Percentiles rank a stretch among this genome's conserved stretches.
phyloP scores from a whole-genome alignment of 64 coral and sea anemone species.

The Actinia tenebrosa region DNA sequence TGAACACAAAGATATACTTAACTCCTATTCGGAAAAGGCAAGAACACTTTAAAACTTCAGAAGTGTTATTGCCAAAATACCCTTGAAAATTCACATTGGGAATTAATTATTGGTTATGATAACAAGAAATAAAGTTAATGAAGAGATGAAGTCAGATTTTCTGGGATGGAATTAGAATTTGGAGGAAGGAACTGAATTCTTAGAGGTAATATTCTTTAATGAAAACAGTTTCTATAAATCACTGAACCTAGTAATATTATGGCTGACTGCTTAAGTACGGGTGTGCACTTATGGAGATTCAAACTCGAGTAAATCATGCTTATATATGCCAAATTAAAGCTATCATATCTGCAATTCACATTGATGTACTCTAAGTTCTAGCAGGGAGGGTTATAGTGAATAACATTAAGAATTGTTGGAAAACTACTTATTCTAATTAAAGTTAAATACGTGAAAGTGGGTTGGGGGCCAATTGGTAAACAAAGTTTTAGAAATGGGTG shows the following conservation, averaged over 20 bases:
- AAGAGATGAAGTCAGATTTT: not conserved
- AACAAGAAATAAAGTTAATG: not conserved
- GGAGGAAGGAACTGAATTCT: not conserved
- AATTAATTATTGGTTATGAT: not conserved
- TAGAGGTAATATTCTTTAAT: not conserved
- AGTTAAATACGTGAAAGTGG: not conserved
- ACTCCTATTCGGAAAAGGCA: not conserved
- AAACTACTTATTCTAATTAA: not conserved
- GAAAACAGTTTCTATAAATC: not conserved
- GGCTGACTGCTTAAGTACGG: not conserved
- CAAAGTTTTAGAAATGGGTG: not conserved
- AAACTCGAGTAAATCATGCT: not conserved
- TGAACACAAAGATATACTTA: not conserved
- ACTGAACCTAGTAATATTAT: not conserved
- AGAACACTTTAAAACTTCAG: not conserved
- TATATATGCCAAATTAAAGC: not conserved
- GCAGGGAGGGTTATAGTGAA: no score
- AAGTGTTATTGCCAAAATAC: not conserved
- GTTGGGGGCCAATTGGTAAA: not conserved
- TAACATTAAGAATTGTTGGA: no score
- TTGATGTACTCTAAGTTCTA: no score
- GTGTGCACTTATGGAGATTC: not conserved
- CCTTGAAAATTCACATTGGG: not conserved
- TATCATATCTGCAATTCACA: not conserved
- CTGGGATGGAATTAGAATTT: not conserved